phyloP scores from a whole-genome alignment of 2,797 vertebrate genomes.

The Gobionotothen gibberifrons region DNA sequence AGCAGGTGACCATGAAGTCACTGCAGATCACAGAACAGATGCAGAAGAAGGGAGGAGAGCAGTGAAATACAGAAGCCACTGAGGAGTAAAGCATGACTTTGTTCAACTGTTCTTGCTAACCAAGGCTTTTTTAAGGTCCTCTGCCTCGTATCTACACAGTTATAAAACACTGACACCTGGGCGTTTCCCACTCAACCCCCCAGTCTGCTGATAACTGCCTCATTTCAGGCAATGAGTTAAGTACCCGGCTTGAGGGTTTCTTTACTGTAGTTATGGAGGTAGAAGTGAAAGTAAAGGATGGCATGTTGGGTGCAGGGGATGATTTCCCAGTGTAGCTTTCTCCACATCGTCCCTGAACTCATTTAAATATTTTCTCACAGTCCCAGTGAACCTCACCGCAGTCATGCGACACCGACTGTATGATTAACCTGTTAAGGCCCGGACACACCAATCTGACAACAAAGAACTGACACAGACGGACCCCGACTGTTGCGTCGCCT shows the following conservation, averaged over 20 bases:
- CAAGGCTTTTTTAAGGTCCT: neutral
- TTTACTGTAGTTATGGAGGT: neutral
- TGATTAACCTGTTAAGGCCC: neutral
- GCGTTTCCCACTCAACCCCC: constrained; percentile 25
- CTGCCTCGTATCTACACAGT: neutral
- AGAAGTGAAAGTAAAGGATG: constrained; percentile 39
- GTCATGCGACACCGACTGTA: neutral
- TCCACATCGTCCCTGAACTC: neutral
- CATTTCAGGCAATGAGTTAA: constrained; percentile 27
- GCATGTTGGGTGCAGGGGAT: constrained; percentile 3
- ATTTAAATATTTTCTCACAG: constrained; percentile 9
- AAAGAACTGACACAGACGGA: no score
- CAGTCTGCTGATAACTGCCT: constrained; percentile 11
- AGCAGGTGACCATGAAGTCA: constrained; percentile 70
- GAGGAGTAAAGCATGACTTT: constrained; percentile 3
- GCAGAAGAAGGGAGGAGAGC: constrained; percentile 29
- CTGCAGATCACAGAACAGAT: constrained; percentile 39
- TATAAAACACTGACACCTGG: constrained; percentile 21
- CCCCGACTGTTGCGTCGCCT: no score
- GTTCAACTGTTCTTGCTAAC: constrained; percentile 5
- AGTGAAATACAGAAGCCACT: neutral
- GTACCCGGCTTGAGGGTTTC: constrained; percentile 32
- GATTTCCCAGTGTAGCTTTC: constrained; percentile 6
- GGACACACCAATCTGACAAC: no score
- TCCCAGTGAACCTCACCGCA: constrained; percentile 4